Conservation (phyloP, 2,888 invertebrate genomes). For the Eristalis tenax region DNA sequence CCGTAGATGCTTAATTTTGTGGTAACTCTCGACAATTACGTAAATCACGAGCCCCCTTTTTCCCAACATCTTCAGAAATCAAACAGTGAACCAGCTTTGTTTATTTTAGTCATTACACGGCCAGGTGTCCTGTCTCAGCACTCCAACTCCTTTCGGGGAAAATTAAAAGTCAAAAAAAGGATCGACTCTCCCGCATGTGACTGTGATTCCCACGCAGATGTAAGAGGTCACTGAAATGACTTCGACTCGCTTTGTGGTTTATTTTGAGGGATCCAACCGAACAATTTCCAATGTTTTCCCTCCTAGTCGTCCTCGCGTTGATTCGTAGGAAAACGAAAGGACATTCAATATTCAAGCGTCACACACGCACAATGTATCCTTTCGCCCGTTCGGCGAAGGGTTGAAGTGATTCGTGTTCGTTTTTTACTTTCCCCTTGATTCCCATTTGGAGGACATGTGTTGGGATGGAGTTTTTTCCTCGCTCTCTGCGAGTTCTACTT, state of each 20-base stretch:
- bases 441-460: conserved; percentile 20
- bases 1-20: neutral
- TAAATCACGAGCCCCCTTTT: neutral
- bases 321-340: conserved; percentile 39
- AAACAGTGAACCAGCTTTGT: neutral
- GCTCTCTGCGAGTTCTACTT: neutral
- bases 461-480: neutral
- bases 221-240: conserved; percentile 45
- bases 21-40: neutral
- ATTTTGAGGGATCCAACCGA: neutral
- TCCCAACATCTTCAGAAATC: neutral
- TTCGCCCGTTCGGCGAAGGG: conserved; percentile 17
- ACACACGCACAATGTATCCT: conserved; percentile 36
- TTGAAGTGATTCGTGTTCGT: conserved; percentile 21
- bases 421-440: neutral
- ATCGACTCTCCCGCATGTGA: conserved; percentile 48
- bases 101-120: conserved; percentile 1
- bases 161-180: conserved; percentile 14
- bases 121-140: conserved; percentile 17
- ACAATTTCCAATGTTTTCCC: neutral
- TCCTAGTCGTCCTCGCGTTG: conserved; percentile 1
- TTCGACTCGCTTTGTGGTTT: conserved; percentile 21
- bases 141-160: neutral
- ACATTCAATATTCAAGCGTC: conserved; percentile 5
- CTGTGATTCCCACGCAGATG: conserved; percentile 53